Conservation (phyloP, 2,797 vertebrate species). For the Oryzias sinensis region DNA sequence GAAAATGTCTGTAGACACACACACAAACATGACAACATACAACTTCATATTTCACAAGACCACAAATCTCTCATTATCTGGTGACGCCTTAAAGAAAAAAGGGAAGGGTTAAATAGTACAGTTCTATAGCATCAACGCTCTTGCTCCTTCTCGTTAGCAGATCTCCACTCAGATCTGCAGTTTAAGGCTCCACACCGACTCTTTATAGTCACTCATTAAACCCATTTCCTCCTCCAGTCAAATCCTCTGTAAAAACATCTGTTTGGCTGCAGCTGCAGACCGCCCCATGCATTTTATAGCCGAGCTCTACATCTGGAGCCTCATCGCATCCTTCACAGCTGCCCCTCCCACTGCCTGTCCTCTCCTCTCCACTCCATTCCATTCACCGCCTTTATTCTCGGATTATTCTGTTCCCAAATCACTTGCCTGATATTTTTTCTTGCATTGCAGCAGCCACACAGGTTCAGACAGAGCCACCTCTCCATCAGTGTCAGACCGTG, state of each 20-base stretch:
- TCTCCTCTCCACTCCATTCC: constrained; percentile 8
- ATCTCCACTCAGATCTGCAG: constrained; percentile 26
- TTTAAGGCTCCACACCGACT: constrained; percentile 51
- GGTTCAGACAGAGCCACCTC: constrained; percentile 34
- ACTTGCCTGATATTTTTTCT: constrained; percentile 21
- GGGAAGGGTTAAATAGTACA: constrained; percentile 19
- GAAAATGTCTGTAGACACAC: constrained; percentile 15
- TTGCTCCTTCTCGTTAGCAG: constrained; percentile 34
- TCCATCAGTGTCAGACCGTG: constrained; percentile 29
- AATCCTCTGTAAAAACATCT: constrained; percentile 72
- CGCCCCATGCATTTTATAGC: constrained; percentile 41
- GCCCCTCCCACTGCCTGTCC: background rate
- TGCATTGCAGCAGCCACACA: constrained; percentile 28
- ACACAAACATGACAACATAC: background rate
- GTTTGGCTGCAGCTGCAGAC: constrained; percentile 50
- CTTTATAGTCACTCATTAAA: constrained; percentile 59
- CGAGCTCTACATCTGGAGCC: constrained; percentile 58
- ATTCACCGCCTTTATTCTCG: constrained; percentile 24
- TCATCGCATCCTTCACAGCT: constrained; percentile 27
- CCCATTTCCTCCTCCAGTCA: constrained; percentile 61
- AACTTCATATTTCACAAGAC: background rate
- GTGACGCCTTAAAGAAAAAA: constrained; percentile 16
- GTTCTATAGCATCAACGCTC: constrained; percentile 35
- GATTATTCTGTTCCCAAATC: constrained; percentile 27
- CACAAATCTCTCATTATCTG: constrained; percentile 15